Percentiles rank a stretch among this genome's conserved stretches.
These are phyloP conservation scores for Drosophila ogumai DNA, from an alignment of 1,140 invertebrate species.

Conservation along the genomic window DNA sequence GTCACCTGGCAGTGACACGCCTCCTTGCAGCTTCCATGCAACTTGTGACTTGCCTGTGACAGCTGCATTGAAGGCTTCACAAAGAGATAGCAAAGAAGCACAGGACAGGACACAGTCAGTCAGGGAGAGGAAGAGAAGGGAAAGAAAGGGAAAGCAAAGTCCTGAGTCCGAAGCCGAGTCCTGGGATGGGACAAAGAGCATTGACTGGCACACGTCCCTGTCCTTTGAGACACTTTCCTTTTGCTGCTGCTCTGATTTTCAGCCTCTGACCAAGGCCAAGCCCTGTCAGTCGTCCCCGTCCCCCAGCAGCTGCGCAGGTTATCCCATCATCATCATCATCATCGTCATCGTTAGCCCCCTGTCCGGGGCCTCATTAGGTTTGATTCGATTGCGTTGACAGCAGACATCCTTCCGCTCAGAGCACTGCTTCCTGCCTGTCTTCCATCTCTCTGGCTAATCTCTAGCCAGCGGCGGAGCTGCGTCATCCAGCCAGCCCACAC, in stretches of 20 bases:
- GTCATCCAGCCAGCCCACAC: constrained; percentile 32
- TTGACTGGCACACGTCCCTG: constrained; percentile 5
- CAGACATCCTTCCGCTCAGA: constrained; percentile 31
- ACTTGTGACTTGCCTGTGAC: constrained; percentile 40
- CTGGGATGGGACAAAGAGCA: neutral
- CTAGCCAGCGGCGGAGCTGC: constrained; percentile 5
- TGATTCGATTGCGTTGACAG: constrained; percentile 52
- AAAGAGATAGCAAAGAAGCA: constrained; percentile 11
- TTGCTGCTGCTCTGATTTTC: constrained; percentile 18
- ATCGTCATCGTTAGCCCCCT: constrained; percentile 15
- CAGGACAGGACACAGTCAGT: neutral
- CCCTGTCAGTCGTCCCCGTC: constrained; percentile 1
- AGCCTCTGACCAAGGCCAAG: constrained; percentile 14
- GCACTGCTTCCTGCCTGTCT: constrained; percentile 23
- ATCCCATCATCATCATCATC: constrained; percentile 1
- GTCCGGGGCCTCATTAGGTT: constrained; percentile 41
- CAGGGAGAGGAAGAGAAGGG: neutral
- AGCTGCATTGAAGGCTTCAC: constrained; percentile 31
- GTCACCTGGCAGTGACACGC: constrained; percentile 15
- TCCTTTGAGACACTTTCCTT: neutral
- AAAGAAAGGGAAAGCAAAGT: constrained; percentile 5
- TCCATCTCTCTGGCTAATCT: neutral
- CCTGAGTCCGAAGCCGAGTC: constrained; percentile 10
- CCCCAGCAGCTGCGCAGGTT: constrained; percentile 16
- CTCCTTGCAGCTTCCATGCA: constrained; percentile 11